Conservation (phyloP, 2,113 vertebrate genomes). For the Irena cyanogastra region DNA sequence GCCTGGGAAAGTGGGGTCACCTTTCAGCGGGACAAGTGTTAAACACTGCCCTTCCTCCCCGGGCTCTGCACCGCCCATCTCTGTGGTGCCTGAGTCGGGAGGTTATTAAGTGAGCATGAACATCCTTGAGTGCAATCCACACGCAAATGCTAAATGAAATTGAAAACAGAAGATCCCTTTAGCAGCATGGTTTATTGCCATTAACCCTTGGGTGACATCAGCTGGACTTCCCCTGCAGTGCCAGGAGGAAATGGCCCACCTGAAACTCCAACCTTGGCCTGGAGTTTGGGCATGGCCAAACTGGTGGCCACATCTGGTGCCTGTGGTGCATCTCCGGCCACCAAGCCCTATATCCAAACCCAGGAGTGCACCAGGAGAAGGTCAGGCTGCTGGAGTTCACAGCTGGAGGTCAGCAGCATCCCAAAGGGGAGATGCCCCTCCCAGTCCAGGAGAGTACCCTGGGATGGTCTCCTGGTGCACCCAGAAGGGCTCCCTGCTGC, state of each 20-base stretch:
- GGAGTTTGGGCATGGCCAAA: neutral
- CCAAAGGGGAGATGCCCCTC: neutral
- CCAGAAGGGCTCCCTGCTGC: neutral
- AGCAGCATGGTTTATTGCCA: neutral
- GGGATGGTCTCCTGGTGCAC: neutral
- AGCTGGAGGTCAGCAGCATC: neutral
- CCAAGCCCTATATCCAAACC: neutral
- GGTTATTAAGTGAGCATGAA: conserved; percentile 23
- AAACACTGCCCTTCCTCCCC: neutral
- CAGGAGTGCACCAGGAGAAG: neutral
- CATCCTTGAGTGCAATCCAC: conserved; percentile 32
- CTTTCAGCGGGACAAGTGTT: neutral
- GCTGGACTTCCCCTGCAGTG: neutral
- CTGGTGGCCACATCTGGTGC: neutral
- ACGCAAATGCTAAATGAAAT: conserved; percentile 30
- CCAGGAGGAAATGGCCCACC: neutral
- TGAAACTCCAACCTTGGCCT: neutral
- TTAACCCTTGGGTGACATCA: neutral
- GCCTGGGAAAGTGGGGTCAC: neutral
- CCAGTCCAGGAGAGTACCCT: neutral
- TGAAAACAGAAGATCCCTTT: conserved; percentile 45
- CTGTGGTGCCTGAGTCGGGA: neutral
- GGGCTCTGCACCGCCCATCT: neutral
- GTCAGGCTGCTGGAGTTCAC: rapidly evolving
- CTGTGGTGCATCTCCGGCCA: neutral